Conservation (phyloP, 2,888 invertebrate species). For the Hecatera dysodea region DNA sequence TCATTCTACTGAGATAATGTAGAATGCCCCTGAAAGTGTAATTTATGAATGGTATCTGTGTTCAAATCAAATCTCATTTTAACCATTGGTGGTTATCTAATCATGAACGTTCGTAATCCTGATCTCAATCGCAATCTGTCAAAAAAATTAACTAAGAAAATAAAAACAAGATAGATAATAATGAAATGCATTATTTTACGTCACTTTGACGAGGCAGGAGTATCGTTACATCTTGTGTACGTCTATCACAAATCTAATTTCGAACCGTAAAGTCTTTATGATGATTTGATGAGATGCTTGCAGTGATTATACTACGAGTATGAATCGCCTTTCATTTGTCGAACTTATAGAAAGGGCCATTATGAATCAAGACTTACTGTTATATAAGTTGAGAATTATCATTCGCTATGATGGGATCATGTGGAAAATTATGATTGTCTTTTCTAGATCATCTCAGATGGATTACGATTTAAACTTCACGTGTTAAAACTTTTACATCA, state of each 20-base stretch:
- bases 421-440: conserved; percentile 2
- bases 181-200: no score
- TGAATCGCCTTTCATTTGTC: conserved; percentile 25
- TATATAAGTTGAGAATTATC: neutral
- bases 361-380: neutral
- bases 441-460: neutral
- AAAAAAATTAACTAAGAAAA: no score
- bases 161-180: no score
- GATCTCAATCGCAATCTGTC: no score
- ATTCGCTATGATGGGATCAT: conserved; percentile 3
- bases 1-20: neutral
- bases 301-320: conserved; percentile 10
- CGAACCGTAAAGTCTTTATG: conserved; percentile 8
- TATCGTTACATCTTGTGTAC: conserved; percentile 1
- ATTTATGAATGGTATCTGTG: neutral
- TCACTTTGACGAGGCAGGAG: neutral
- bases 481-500: neutral
- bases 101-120: no score
- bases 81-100: no score
- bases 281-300: neutral
- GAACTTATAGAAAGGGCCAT: conserved; percentile 1
- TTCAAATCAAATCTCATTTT: neutral
- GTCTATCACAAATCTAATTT: conserved; percentile 5
- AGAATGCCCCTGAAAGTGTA: neutral
- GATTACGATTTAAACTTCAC: neutral